Evolutionary conservation across 2,113 vertebrate genomes (phyloP).

Genomic region (Poeciliopsis prolifica): DNA sequence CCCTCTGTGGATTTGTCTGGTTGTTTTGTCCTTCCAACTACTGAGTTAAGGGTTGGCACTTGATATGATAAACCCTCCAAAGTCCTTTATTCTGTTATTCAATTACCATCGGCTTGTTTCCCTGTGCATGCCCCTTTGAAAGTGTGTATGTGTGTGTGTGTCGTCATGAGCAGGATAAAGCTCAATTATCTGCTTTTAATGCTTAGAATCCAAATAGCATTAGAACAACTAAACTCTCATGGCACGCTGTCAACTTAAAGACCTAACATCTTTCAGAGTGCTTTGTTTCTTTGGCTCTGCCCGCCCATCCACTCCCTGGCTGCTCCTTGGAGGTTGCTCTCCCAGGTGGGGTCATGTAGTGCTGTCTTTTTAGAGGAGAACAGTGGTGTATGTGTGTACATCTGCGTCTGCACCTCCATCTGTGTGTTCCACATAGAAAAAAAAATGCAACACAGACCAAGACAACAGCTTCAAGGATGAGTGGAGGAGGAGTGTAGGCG

Average conservation of each 20-base stretch:
- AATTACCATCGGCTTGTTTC: conserved; percentile 45
- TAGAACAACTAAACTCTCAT: conserved; percentile 11
- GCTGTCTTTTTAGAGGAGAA: conserved; percentile 44
- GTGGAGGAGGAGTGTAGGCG: conserved; percentile 66
- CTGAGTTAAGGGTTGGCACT: conserved; percentile 48
- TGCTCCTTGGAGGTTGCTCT: conserved; percentile 35
- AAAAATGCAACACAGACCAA: conserved; percentile 61
- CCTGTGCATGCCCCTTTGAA: conserved; percentile 12
- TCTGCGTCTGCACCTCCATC: conserved; percentile 57
- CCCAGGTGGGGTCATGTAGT: conserved; percentile 53
- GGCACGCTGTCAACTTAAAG: conserved; percentile 13
- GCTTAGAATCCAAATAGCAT: conserved; percentile 14
- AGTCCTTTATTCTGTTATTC: conserved; percentile 63
- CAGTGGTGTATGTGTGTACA: conserved; percentile 33
- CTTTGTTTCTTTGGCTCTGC: conserved; percentile 31
- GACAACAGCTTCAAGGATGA: conserved; percentile 68
- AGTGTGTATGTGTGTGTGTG: conserved; percentile 5
- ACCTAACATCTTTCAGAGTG: conserved; percentile 27
- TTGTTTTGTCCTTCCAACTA: conserved; percentile 52
- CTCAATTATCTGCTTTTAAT: conserved; percentile 24
- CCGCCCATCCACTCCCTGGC: not conserved
- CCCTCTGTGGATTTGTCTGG: conserved; percentile 53
- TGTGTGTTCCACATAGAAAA: conserved; percentile 52
- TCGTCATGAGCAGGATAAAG: conserved; percentile 19
- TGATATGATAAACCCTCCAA: conserved; percentile 57